Evolutionary conservation across 1,140 invertebrate genomes (phyloP), one percentile per base, ranked within the genome.

Genomic region (Gonatopus flavifemur): DNA sequence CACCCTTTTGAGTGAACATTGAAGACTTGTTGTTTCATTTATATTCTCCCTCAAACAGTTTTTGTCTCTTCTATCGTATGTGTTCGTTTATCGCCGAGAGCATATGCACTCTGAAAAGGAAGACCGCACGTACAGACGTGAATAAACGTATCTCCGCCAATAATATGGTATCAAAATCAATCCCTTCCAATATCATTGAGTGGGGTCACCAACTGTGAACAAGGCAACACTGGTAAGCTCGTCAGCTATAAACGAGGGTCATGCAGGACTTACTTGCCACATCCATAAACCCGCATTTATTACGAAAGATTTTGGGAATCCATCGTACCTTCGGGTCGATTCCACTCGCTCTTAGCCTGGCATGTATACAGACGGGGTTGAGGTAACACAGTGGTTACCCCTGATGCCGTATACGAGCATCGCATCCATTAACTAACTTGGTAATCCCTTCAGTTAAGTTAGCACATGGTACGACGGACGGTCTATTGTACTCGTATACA

Each of bases 371-470:
- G 8, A 22, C 22, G 22, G 20, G 43, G 30, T 41, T 43, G 41
- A 35, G 51, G 51, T 57, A 59, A 56, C 57, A 51, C 53, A 46
- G 52, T 41, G 62, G 57, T 60, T 62, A 60, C 52, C 53, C 51
- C 32, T 37, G 38, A 56, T n/a, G 49, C 44, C 55, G 61, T 69
- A n/a, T n/a, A 59, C 57, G 58, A 60, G 57, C 45, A 54, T n/a
- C n/a, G 64, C 67, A 69, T 74, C 70, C 67, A 74, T 76, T 74
- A 76, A 71, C 70, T 73, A 74, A 73, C 68, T 72, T 64, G 41
- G 58, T 76, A 76, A 76, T 74, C 70, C 66, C 67, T 69, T 66
- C 63, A 62, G 69, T 70, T 74, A 72, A 72, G 72, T 72, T 72
- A 72, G 69, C 73, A 76, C 69, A 74, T 76, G 70, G 70, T 74